Evolutionary conservation across 92 coral and sea anemone genomes (phyloP).

Genomic region (Siderastrea siderea): DNA sequence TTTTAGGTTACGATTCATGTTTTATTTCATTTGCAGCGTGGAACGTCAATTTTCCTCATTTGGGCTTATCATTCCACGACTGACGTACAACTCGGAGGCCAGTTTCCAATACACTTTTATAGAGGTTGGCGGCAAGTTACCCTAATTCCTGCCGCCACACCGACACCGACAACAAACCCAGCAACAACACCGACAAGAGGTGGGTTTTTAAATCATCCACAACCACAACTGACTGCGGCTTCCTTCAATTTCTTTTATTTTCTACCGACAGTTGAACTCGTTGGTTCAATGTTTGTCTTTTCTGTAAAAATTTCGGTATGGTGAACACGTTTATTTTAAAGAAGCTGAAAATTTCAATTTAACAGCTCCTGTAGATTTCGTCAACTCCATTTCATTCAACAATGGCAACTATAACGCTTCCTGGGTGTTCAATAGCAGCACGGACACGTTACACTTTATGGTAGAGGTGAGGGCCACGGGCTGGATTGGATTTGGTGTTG

Average conservation of each 20-base stretch:
- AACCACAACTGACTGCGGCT: no score
- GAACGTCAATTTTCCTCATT: not conserved
- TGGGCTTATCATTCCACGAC: no score
- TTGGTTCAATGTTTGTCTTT: no score
- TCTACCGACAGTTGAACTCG: no score
- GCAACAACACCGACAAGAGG: not conserved
- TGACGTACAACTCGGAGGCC: not conserved
- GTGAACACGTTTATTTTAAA: no score
- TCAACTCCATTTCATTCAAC: not conserved
- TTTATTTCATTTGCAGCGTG: not conserved
- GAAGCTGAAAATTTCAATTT: not conserved
- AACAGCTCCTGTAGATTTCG: not conserved
- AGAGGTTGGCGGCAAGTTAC: not conserved
- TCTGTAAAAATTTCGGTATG: no score
- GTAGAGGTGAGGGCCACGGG: slow-evolving; percentile 4
- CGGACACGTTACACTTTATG: not conserved
- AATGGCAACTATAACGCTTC: slow-evolving; percentile 2
- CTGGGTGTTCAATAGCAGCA: slow-evolving; percentile 2
- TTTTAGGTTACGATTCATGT: no score
- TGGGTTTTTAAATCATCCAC: no score
- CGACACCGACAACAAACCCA: no score
- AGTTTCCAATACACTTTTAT: not conserved
- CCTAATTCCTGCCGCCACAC: not conserved
- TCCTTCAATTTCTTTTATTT: no score
- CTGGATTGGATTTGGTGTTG: slow-evolving; percentile 6